Conservation (phyloP, 2,113 vertebrate genomes). For the Cettia cetti region DNA sequence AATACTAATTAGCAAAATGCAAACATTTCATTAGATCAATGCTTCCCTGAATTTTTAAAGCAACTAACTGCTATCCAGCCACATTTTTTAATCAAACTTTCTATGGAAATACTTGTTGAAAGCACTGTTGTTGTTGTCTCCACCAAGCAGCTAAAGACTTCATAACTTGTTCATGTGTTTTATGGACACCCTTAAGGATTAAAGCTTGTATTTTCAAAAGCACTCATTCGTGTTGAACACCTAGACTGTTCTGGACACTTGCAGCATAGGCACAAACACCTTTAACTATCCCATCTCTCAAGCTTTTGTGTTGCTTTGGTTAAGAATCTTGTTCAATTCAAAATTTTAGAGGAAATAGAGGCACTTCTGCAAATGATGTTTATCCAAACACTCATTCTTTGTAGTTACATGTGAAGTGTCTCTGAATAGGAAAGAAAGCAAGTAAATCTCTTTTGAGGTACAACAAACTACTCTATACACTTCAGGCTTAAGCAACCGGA, state of each 20-base stretch:
- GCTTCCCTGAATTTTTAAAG: background rate
- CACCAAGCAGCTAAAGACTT: background rate
- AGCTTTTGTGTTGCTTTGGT: background rate
- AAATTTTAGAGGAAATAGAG: background rate
- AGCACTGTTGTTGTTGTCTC: background rate
- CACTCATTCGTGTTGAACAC: background rate
- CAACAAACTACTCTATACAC: background rate
- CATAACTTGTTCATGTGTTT: background rate
- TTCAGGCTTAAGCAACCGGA: background rate
- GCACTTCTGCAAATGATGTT: background rate
- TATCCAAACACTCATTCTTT: background rate
- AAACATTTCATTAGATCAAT: conserved; percentile 44
- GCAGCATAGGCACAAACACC: background rate
- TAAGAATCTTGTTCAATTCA: background rate
- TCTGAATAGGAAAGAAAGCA: background rate
- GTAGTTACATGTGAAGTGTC: background rate
- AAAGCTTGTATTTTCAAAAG: background rate
- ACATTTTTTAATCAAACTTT: background rate
- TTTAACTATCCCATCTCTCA: background rate
- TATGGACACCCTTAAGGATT: background rate
- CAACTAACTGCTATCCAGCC: background rate
- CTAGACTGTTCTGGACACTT: background rate
- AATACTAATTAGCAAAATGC: conserved; percentile 50
- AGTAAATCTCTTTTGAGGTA: background rate
- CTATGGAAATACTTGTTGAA: background rate